phyloP scores from a whole-genome alignment of 2,797 vertebrate genomes.

The Caiman crocodilus region DNA sequence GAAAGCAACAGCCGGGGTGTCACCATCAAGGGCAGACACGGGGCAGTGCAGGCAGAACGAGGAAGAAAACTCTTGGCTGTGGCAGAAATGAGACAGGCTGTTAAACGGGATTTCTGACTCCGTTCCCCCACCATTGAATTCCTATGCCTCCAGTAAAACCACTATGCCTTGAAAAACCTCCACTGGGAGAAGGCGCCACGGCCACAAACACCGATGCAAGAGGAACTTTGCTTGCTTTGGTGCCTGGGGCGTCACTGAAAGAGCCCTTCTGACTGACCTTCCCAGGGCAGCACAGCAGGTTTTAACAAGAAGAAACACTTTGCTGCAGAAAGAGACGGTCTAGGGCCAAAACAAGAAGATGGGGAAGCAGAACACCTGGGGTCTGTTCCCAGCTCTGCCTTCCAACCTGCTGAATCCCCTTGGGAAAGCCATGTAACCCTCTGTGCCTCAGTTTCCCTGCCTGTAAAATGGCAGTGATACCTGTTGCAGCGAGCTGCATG shows the following conservation, averaged over 20 bases:
- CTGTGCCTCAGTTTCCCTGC: rapidly evolving
- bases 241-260: neutral
- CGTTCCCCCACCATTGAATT: neutral
- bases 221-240: neutral
- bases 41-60: neutral
- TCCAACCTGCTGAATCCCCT: neutral
- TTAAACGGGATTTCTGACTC: neutral
- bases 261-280: neutral
- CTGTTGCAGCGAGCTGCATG: neutral
- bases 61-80: neutral
- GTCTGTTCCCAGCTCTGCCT: neutral
- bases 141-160: neutral
- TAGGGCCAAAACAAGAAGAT: neutral
- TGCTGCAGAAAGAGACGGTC: neutral
- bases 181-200: neutral
- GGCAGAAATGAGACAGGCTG: neutral
- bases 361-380: neutral
- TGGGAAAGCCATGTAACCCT: neutral
- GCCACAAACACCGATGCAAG: neutral
- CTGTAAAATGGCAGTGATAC: rapidly evolving
- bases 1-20: neutral
- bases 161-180: neutral
- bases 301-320: neutral
- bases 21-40: neutral
- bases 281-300: neutral